Evolutionary conservation across 1,140 invertebrate genomes (phyloP), one percentile per base, ranked within the genome.

Genomic region (Ceratina japonica): DNA sequence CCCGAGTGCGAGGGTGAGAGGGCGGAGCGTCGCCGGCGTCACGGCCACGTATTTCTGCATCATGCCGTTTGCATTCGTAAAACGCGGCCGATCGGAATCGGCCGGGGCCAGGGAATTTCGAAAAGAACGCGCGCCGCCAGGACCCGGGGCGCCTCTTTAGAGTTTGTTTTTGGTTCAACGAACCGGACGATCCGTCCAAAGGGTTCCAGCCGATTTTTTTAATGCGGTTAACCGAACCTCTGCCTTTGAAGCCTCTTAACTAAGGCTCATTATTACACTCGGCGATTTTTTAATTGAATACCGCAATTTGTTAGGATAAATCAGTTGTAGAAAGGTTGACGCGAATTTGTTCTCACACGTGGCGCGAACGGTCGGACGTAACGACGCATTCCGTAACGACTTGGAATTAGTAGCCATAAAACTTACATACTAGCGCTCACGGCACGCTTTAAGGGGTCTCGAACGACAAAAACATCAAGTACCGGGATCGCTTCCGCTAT

Each of bases 11-110:
- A 72, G 72, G 75, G 70, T 74, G 64, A 64, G 64, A 64, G 31
- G 65, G 20, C 68, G 66, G 52, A 63, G 71, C 65, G 58, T 79
- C 64, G 75, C 24, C n/a, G 10, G 37, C 37, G 59, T 51, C 37
- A 63, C 52, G 66, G 24, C 13, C 74, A 52, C 63, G 56, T 58
- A 59, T 72, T 22, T 56, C 52, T 75, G 49, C 64, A 72, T 73
- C 76, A 56, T 10, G 37, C 31, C 31, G 61, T 62, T 66, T 73
- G 70, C 62, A 74, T 79, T 74, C 22, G 62, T 56, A 51, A 79
- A 72, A 63, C 18, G 20, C 69, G 24, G 16, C 24, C 27, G 58
- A 51, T 72, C 61, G 16, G 62, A 52, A 76, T 76, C 66, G 44
- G 20, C 27, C 22, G 22, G 16, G 56, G 3, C 10, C 10, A 56